Evolutionary conservation across 2,888 invertebrate species (phyloP).

Genomic region (Cordilura impudica): DNA sequence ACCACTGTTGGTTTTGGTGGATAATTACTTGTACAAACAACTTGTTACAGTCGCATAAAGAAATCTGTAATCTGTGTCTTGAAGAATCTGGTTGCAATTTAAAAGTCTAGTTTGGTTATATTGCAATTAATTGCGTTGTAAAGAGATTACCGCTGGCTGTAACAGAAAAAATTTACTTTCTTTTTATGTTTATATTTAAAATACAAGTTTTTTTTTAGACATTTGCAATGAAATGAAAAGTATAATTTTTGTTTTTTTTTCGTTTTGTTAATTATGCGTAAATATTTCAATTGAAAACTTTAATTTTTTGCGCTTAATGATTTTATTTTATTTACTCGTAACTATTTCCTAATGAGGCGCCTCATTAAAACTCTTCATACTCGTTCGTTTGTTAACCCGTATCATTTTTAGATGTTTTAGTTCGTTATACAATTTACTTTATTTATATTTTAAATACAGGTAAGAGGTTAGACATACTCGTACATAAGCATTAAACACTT

Average conservation of each 20-base stretch:
- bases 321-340: not conserved
- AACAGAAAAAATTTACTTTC: not conserved
- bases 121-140: not conserved
- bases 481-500: not conserved
- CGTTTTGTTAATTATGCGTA: not conserved
- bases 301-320: not conserved
- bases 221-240: conserved; percentile 20
- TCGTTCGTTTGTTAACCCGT: not conserved
- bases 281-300: not conserved
- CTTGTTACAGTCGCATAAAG: not conserved
- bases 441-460: not conserved
- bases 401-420: not conserved
- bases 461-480: no score
- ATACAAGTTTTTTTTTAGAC: not conserved
- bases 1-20: not conserved
- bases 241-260: not conserved
- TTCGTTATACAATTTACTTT: not conserved
- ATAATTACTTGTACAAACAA: no score
- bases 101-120: not conserved
- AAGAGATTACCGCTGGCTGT: not conserved
- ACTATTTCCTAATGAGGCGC: conserved; percentile 26
- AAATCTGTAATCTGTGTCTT: not conserved
- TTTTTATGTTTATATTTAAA: not conserved
- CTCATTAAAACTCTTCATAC: not conserved
- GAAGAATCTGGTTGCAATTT: not conserved